phyloP scores from a whole-genome alignment of 2,888 invertebrate genomes.

The Xestia ashworthii region DNA sequence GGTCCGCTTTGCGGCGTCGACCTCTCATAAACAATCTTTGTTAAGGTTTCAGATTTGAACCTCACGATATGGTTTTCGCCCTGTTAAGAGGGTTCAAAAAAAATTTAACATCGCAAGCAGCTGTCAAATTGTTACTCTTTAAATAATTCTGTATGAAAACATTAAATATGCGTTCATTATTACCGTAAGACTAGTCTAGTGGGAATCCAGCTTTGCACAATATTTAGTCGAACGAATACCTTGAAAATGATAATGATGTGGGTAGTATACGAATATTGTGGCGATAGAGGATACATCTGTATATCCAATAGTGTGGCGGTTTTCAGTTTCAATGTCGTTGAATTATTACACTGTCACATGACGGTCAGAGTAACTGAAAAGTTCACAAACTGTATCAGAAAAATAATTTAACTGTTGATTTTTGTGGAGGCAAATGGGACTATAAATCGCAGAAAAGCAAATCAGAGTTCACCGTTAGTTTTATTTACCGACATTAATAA shows the following conservation, averaged over 20 bases:
- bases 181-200: background rate
- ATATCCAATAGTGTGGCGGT: background rate
- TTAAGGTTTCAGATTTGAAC: slow-evolving; percentile 6
- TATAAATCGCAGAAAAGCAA: slow-evolving; percentile 34
- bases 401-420: background rate
- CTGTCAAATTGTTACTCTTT: background rate
- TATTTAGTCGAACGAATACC: background rate
- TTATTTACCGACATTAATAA: slow-evolving; percentile 48
- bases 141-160: background rate
- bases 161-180: background rate
- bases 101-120: background rate
- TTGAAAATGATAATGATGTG: background rate
- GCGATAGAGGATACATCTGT: background rate
- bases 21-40: background rate
- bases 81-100: background rate
- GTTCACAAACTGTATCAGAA: background rate
- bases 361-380: background rate
- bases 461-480: slow-evolving; percentile 31
- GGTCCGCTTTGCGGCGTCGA: background rate
- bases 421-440: slow-evolving; percentile 6
- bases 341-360: background rate
- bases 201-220: background rate
- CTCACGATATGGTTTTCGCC: background rate
- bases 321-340: background rate
- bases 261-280: background rate